Evolutionary conservation across 2,797 vertebrate genomes (phyloP), one percentile per base, ranked within the genome.

Genomic region (Aotus griseimembra): DNA sequence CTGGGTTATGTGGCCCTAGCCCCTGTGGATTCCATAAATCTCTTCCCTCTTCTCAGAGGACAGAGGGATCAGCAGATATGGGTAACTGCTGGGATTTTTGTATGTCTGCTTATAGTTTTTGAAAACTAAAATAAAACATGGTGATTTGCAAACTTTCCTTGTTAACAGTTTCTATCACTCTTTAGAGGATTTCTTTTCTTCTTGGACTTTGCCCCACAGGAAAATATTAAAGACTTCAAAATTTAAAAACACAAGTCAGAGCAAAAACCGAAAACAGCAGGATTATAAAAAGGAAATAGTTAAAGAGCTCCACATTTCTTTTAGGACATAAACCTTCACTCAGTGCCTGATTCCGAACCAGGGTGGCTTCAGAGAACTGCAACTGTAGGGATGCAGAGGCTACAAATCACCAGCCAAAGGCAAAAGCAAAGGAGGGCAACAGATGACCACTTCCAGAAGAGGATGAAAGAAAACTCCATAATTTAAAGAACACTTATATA

Each of bases 1-100:
- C 94, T 98, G 97, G 98, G 97, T 98, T 98, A 98, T 98, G 94
- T 97, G 98, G 95, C 93, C 97, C 96, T 89, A 94, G 87, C 96
- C 96, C 96, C 94, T 67, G 61, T 97, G 96, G 80, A 98, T 97
- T 98, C 97, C 96, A 98, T 97, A 98, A 98, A 98, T 98, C 98
- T 98, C 64, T 96, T 97, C 95, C 95, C 97, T 94, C 96, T 97
- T 86, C 97, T 97, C 93, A 64, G 94, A 90, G 87, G 77, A 97
- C 82, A 94, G 75, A 92, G 61, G 48, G 44, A 89, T 86, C 44
- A 1, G 33, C 61, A 5, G 12, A 82, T 52, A 52, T 33, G 87
- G 70, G 44, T 46, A 96, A 75, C 24, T 77, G 39, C 67, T 20
- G 50, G 88, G 44, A 79, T 28, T 89, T 95, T 94, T 90, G 64